Evolutionary conservation across 1,140 invertebrate genomes (phyloP), one percentile per base, ranked within the genome.

Genomic region (Conopomorpha cramerella): DNA sequence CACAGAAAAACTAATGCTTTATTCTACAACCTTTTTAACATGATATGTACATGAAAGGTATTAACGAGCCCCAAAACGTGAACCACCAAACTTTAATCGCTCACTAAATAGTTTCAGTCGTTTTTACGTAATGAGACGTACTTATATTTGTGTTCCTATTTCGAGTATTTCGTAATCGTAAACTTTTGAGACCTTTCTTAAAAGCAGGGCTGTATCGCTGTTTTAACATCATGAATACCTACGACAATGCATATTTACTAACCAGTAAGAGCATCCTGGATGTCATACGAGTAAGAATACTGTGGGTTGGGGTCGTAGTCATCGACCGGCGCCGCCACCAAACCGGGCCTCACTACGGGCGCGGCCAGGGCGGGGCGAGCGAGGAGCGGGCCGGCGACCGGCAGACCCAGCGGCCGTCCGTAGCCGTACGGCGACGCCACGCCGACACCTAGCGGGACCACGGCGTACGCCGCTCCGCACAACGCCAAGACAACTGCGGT

Each of bases 251-350:
- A n/a, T n/a, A n/a, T n/a, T n/a, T n/a, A 41, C 46, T 47, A 41
- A 70, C 81, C 76, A 30, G 73, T 78, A 33, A 78, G 51, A 29
- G 74, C 84, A 57, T 87, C 85, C 53, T 86, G 84, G 12, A 88
- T 84, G 39, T 85, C 84, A 45, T 87, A 87, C 26, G 81, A 79
- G 49, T 84, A 88, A 34, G 82, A 82, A 64, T 87, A 87, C 41
- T 85, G 84, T 15, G 84, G 84, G 47, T 85, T 84, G 6, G 82
- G 82, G 19, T 82, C 79, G 54, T 82, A 82, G 16, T 81, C 78
- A 35, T 80, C 79, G 2, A 66, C 59, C 0, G 73, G 64, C 25
- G 78, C 66, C 7, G 60, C 64, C 0, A 61, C 52, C 14, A 55
- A 55, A 10, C 57, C 59, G 10, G 51, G 30, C 7, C 51, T 36